phyloP scores from a whole-genome alignment of 2,113 vertebrate genomes.

The Sceloporus tristichus region DNA sequence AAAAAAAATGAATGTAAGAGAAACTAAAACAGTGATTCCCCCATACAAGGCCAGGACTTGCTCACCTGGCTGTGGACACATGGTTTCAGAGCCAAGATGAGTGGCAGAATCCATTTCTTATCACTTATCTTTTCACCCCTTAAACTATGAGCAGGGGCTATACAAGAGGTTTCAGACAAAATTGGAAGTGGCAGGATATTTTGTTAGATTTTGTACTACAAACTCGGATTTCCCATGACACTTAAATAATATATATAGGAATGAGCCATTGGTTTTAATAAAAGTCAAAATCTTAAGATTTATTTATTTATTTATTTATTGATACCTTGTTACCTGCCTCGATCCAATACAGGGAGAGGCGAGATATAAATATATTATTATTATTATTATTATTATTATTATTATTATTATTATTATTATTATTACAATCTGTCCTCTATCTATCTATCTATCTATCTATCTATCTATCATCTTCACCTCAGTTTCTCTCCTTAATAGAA shows the following conservation, averaged over 20 bases:
- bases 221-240: not conserved
- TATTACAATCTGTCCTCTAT: too few relatives aligned
- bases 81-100: not conserved
- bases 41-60: too few relatives aligned
- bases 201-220: not conserved
- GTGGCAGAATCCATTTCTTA: not conserved
- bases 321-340: too few relatives aligned
- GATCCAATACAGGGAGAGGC: too few relatives aligned
- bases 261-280: not conserved
- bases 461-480: not conserved
- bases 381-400: too few relatives aligned
- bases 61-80: not conserved
- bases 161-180: not conserved
- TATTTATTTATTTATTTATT: too few relatives aligned
- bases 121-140: not conserved
- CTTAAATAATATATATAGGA: not conserved
- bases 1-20: too few relatives aligned
- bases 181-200: not conserved
- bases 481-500: slow-evolving; percentile 2
- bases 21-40: too few relatives aligned
- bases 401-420: too few relatives aligned
- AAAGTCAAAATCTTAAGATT: not conserved
- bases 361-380: too few relatives aligned
- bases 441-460: not conserved
- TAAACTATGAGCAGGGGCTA: not conserved